These are phyloP conservation scores for Carapus acus DNA, from an alignment of 2,797 vertebrate genomes.

Conservation along the genomic window DNA sequence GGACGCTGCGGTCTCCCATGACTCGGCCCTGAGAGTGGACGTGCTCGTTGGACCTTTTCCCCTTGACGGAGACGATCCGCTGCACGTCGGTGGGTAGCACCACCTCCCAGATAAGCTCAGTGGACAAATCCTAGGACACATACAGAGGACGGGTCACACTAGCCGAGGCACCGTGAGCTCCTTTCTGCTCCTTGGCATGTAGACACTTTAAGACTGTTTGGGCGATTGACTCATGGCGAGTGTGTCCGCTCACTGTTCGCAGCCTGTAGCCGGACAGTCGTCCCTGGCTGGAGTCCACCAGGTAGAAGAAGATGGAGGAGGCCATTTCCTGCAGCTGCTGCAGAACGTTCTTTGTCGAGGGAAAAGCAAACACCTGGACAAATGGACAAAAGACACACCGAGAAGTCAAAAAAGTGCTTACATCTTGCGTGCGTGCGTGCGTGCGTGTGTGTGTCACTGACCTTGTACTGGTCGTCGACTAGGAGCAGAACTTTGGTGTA, in stretches of 20 bases:
- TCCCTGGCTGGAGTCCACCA: conserved; percentile 84
- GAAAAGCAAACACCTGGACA: conserved; percentile 87
- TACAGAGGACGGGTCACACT: conserved; percentile 1
- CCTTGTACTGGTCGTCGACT: conserved; percentile 92
- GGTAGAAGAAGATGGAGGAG: conserved; percentile 87
- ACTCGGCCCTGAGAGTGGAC: conserved; percentile 97
- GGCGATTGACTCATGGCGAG: too few species aligned
- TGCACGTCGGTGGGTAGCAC: conserved; percentile 83
- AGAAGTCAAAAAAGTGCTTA: too few species aligned
- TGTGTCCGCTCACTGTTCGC: conserved; percentile 79
- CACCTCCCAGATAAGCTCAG: conserved; percentile 91
- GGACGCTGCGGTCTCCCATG: conserved; percentile 97
- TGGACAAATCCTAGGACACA: conserved; percentile 80
- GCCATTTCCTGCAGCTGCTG: conserved; percentile 90
- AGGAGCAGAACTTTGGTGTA: conserved; percentile 92
- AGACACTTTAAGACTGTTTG: too few species aligned
- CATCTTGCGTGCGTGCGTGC: too few species aligned
- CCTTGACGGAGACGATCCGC: conserved; percentile 84
- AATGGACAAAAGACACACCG: neutral
- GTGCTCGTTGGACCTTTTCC: conserved; percentile 89
- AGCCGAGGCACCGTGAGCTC: too few species aligned
- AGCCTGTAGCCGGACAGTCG: conserved; percentile 87
- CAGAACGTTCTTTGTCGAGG: conserved; percentile 88
- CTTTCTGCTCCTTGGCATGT: too few species aligned
- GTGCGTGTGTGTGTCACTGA: too few species aligned